Conservation (phyloP, 2,113 vertebrate species). For the Toxostoma redivivum region DNA sequence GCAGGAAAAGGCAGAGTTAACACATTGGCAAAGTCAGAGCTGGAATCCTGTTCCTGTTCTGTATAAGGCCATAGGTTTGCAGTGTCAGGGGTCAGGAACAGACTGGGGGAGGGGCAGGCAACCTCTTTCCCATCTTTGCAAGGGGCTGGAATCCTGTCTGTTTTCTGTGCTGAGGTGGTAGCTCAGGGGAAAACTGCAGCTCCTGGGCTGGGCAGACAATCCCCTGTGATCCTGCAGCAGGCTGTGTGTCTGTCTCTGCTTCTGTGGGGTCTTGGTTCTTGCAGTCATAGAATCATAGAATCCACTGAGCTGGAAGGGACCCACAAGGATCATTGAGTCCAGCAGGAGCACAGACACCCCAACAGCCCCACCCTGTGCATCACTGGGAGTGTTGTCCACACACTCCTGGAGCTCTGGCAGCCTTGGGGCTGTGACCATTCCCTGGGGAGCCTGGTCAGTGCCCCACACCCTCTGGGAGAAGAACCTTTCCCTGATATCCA, state of each 20-base stretch:
- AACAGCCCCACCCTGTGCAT: neutral
- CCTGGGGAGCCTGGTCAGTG: neutral
- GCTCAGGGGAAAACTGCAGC: neutral
- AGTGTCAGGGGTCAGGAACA: neutral
- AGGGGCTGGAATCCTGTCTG: neutral
- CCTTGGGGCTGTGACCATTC: neutral
- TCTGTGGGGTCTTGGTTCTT: neutral
- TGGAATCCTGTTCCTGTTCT: neutral
- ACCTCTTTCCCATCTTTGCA: neutral
- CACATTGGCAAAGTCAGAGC: neutral
- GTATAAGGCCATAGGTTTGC: neutral
- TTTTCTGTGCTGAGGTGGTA: neutral
- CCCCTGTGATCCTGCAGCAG: neutral
- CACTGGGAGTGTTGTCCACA: neutral
- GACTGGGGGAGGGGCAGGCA: neutral
- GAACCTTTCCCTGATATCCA: neutral
- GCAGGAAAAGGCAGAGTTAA: neutral
- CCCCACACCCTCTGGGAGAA: neutral
- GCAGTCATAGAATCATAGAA: neutral
- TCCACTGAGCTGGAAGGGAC: neutral
- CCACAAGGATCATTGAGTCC: fast-evolving
- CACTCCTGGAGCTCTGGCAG: neutral
- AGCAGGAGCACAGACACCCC: neutral
- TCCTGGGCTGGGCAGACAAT: neutral
- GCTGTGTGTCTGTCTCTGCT: neutral